Evolutionary conservation across 2,797 vertebrate genomes (phyloP), one percentile per base, ranked within the genome.

Genomic region (Champsocephalus gunnari): DNA sequence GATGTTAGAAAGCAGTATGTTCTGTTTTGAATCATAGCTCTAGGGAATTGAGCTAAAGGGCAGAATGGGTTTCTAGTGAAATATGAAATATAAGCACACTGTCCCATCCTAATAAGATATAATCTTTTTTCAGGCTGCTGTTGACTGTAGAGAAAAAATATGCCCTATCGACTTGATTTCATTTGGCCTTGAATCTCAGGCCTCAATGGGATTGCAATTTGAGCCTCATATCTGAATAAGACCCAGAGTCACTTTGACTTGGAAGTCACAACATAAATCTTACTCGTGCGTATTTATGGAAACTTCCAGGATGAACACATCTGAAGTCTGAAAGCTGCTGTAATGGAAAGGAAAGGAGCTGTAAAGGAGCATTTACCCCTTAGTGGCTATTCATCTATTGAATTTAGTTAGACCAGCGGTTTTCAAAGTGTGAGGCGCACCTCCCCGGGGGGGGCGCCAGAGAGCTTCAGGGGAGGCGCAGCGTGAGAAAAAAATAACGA

Each of bases 121-220:
- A 32, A 10, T 67, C 48, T 47, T 24, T 71, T 73, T 45, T 28
- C 3, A 3, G 11, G 55, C 56, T 0, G 13, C 28, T 54, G 45
- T 70, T 73, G 43, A 44, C 12, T 68, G 17, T 19, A 19, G 11
- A 60, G 11, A 79, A 58, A 61, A 74, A 3, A 3, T 59, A 50
- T 3, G 47, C 28, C 28, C 62, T 71, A 24, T 21, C 28, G 32
- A 9, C 56, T 44, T 50, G 57, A 73, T 73, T 55, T 63, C 13
- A 49, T 73, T 65, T 66, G 45, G 34, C 41, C 1, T 38, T 66
- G 21, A 67, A 21, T 72, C 59, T 55, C 5, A 68, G 11, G 47
- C 14, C 13, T 44, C 32, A 34, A 12, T 64, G 13, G 16, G 16
- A 41, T 47, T 17, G 12, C 19, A 47, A 12, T 38, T 55, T 48